phyloP scores from a whole-genome alignment of 2,797 vertebrate species.

The Ataeniobius toweri region DNA sequence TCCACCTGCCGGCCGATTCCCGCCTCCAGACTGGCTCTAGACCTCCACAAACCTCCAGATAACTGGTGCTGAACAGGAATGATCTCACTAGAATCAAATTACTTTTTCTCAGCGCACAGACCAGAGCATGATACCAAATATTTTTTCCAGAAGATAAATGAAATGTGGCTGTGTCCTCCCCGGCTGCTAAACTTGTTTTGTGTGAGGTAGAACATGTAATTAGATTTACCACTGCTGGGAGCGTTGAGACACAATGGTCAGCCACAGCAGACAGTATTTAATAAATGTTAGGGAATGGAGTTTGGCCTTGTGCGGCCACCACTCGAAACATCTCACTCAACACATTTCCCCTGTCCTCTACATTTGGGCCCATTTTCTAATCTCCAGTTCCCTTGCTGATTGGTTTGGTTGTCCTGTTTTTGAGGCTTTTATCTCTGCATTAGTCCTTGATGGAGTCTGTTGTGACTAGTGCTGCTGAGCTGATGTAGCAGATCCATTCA shows the following conservation, averaged over 20 bases:
- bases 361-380: slow-evolving; percentile 43
- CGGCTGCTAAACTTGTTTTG: slow-evolving; percentile 74
- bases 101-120: slow-evolving; percentile 30
- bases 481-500: slow-evolving; percentile 49
- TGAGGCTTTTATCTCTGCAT: slow-evolving; percentile 42
- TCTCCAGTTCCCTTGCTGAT: slow-evolving; percentile 41
- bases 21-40: slow-evolving; percentile 5
- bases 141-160: slow-evolving; percentile 60
- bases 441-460: slow-evolving; percentile 28
- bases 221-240: slow-evolving; percentile 73
- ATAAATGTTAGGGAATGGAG: slow-evolving; percentile 74
- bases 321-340: slow-evolving; percentile 63
- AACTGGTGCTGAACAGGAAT: slow-evolving; percentile 63
- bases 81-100: slow-evolving; percentile 62
- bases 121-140: slow-evolving; percentile 58
- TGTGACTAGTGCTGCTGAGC: slow-evolving; percentile 31
- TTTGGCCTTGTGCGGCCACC: slow-evolving; percentile 60
- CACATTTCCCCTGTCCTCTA: slow-evolving; percentile 49
- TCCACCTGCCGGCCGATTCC: slow-evolving; percentile 20
- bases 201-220: slow-evolving; percentile 74
- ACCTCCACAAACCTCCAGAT: slow-evolving; percentile 56
- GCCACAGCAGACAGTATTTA: slow-evolving; percentile 69
- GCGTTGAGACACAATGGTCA: slow-evolving; percentile 56
- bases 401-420: slow-evolving; percentile 49
- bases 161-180: slow-evolving; percentile 66